Evolutionary conservation across 2,888 invertebrate genomes (phyloP).

Genomic region (Nymphalis c-album): DNA sequence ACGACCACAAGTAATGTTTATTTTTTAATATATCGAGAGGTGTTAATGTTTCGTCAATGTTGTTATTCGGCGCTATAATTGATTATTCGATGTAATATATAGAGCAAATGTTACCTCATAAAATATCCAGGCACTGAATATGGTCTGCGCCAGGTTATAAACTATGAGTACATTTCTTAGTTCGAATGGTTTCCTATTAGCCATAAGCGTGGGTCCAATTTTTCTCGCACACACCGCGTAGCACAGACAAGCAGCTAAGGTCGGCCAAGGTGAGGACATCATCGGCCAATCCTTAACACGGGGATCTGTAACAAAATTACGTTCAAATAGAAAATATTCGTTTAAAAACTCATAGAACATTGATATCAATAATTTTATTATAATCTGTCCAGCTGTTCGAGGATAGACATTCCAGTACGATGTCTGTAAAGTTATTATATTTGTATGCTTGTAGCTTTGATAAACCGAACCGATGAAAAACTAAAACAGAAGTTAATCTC

Average conservation of each 20-base stretch:
- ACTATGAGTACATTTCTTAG: slow-evolving; percentile 88
- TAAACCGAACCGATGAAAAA: too few relatives aligned
- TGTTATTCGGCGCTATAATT: too few relatives aligned
- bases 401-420: too few relatives aligned
- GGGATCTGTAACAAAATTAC: slow-evolving; percentile 85
- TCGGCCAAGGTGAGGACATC: slow-evolving; percentile 94
- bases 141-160: slow-evolving; percentile 94
- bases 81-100: neutral
- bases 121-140: slow-evolving; percentile 95
- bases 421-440: too few relatives aligned
- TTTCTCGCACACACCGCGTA: slow-evolving; percentile 92
- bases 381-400: too few relatives aligned
- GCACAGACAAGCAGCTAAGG: slow-evolving; percentile 88
- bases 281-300: slow-evolving; percentile 93
- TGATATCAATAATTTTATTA: too few relatives aligned
- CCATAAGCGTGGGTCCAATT: slow-evolving; percentile 93
- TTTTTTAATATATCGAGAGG: too few relatives aligned
- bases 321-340: neutral
- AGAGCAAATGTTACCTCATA: slow-evolving; percentile 85
- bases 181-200: slow-evolving; percentile 93
- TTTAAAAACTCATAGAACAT: neutral
- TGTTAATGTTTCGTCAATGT: too few relatives aligned
- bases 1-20: too few relatives aligned
- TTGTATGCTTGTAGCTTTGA: too few relatives aligned
- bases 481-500: too few relatives aligned